Percentiles rank a stretch among this genome's conserved stretches.
phyloP scores from a whole-genome alignment of 2,797 vertebrate genomes.

The Yasuhikotakia modesta region DNA sequence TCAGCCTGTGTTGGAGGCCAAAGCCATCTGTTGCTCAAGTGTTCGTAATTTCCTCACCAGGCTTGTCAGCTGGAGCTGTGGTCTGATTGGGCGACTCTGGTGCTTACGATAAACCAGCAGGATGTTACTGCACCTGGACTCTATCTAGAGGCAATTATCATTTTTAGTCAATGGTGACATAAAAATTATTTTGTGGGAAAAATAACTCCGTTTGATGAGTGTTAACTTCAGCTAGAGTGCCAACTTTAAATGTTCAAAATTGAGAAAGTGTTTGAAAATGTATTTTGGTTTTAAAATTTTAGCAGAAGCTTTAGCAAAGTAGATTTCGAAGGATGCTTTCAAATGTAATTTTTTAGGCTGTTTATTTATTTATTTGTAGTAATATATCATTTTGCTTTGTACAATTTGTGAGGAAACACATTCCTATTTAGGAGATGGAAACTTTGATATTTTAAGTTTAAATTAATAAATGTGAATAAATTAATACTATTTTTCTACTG shows the following conservation, averaged over 20 bases:
- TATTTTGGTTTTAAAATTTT: no score
- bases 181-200: slow-evolving; percentile 11
- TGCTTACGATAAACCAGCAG: slow-evolving; percentile 55
- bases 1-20: slow-evolving; percentile 48
- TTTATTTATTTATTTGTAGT: no score
- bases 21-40: slow-evolving; percentile 63
- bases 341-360: no score
- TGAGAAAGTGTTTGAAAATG: neutral
- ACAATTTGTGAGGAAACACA: no score
- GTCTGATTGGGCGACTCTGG: slow-evolving; percentile 62
- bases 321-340: no score
- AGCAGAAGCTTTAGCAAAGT: no score
- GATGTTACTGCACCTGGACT: slow-evolving; percentile 59
- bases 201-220: neutral
- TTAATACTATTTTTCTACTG: neutral
- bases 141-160: slow-evolving; percentile 60
- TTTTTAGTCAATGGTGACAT: slow-evolving; percentile 55
- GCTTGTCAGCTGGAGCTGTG: slow-evolving; percentile 60
- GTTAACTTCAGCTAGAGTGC: neutral
- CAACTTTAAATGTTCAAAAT: slow-evolving; percentile 11
- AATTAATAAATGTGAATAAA: no score
- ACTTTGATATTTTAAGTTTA: no score
- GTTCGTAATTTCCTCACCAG: slow-evolving; percentile 62
- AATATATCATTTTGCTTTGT: no score
- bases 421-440: no score